Evolutionary conservation across 92 coral and sea anemone species (phyloP).

Genomic region (Heteractis magnifica): DNA sequence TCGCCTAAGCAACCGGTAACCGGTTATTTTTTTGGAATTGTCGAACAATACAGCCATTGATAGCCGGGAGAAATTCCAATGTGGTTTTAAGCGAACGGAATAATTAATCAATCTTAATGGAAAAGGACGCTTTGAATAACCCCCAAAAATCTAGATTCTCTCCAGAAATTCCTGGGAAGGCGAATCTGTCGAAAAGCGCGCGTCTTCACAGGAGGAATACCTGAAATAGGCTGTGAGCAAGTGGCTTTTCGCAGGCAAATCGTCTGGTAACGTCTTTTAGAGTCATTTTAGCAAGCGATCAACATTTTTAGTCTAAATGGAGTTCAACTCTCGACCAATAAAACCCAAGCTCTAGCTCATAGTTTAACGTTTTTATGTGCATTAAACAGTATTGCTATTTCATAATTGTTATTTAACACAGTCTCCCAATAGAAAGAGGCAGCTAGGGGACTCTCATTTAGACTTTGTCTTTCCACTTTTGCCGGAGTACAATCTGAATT

Average conservation of each 20-base stretch:
- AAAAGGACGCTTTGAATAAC: background rate
- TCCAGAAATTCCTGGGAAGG: slow-evolving; percentile 15
- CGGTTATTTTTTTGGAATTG: background rate
- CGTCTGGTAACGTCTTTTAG: background rate
- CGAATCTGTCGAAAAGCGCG: background rate
- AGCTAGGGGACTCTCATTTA: slow-evolving; percentile 16
- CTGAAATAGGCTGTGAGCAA: background rate
- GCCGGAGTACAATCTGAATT: slow-evolving; percentile 1
- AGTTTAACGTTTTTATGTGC: slow-evolving; percentile 17
- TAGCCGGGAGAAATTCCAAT: slow-evolving; percentile 16
- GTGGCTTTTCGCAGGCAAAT: background rate
- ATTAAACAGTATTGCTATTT: slow-evolving; percentile 18
- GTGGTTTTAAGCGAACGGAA: background rate
- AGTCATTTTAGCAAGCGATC: slow-evolving; percentile 35
- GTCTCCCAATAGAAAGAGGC: slow-evolving; percentile 4
- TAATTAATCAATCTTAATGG: slow-evolving; percentile 4
- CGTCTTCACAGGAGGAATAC: background rate
- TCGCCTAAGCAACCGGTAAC: slow-evolving; percentile 33
- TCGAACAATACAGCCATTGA: slow-evolving; percentile 9
- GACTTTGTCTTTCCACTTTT: background rate
- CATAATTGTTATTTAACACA: slow-evolving; percentile 22
- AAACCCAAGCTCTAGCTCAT: slow-evolving; percentile 10
- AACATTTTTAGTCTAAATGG: slow-evolving; percentile 21
- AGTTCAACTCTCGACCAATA: slow-evolving; percentile 25
- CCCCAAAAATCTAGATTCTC: background rate